These are phyloP conservation scores for Cylloceria caligata DNA, from an alignment of 2,888 invertebrate genomes.

Conservation along the genomic window DNA sequence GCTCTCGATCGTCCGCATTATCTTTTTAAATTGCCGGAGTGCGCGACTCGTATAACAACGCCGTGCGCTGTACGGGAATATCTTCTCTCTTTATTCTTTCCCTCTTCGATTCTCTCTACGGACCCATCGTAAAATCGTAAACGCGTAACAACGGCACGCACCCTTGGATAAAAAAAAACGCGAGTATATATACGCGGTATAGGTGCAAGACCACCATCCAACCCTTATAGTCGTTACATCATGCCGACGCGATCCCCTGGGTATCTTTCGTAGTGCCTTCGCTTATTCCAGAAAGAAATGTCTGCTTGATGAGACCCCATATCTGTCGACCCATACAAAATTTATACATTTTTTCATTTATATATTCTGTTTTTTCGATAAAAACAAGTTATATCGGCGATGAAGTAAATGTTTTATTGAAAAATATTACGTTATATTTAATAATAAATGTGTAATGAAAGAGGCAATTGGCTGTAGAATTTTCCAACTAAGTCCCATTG, in stretches of 20 bases:
- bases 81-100: constrained; percentile 43
- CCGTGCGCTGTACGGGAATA: constrained; percentile 54
- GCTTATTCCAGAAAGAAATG: constrained; percentile 30
- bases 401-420: background rate
- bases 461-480: background rate
- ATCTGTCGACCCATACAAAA: constrained; percentile 24
- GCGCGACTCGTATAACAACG: constrained; percentile 51
- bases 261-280: constrained; percentile 32
- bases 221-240: constrained; percentile 47
- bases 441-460: background rate
- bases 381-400: background rate
- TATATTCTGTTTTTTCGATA: background rate
- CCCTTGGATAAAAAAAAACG: constrained; percentile 31
- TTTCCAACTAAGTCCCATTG: background rate
- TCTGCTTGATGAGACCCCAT: background rate
- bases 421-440: background rate
- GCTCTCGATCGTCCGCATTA: constrained; percentile 77
- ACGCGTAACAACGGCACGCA: constrained; percentile 65
- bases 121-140: constrained; percentile 67
- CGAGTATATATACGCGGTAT: constrained; percentile 19
- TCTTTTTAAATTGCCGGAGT: constrained; percentile 77
- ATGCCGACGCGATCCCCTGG: constrained; percentile 28
- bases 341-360: constrained; percentile 2
- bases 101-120: constrained; percentile 54
- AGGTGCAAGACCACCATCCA: constrained; percentile 49